Percentiles rank a stretch among this genome's conserved stretches.
Conservation (phyloP, 2,113 vertebrate species). For the Bucco capensis region DNA sequence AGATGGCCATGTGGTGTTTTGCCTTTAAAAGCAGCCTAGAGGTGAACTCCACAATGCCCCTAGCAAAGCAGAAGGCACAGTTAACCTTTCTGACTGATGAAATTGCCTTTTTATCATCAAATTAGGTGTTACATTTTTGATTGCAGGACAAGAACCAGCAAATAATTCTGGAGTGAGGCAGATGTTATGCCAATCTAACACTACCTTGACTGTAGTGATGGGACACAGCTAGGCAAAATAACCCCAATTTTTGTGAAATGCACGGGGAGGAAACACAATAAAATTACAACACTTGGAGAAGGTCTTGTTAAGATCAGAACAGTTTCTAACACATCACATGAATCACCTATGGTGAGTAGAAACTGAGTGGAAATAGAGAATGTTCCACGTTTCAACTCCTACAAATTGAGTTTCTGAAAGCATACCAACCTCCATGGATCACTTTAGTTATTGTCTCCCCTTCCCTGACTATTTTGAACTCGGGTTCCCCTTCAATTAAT, state of each 20-base stretch:
- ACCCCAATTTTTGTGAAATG: rapidly evolving
- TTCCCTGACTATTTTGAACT: slow-evolving; percentile 74
- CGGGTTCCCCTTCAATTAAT: slow-evolving; percentile 76
- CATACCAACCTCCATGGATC: slow-evolving; percentile 73
- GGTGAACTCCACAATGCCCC: background rate
- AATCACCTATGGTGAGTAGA: background rate
- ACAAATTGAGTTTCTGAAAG: background rate
- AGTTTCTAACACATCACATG: background rate
- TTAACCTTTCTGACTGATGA: background rate
- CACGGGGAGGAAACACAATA: background rate
- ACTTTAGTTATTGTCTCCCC: slow-evolving; percentile 76
- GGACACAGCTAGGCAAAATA: background rate
- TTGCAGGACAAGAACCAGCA: background rate
- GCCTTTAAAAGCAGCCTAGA: background rate
- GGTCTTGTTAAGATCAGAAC: background rate
- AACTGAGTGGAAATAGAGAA: background rate
- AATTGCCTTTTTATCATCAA: background rate
- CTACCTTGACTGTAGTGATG: background rate
- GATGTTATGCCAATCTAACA: background rate
- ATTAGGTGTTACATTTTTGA: background rate
- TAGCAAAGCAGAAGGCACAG: background rate
- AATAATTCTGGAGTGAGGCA: background rate
- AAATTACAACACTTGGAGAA: background rate
- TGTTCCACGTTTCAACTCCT: background rate
- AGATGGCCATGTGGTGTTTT: background rate